These are phyloP conservation scores for Zygothrica quintamaculata DNA, from an alignment of 2,888 invertebrate genomes.

Conservation along the genomic window DNA sequence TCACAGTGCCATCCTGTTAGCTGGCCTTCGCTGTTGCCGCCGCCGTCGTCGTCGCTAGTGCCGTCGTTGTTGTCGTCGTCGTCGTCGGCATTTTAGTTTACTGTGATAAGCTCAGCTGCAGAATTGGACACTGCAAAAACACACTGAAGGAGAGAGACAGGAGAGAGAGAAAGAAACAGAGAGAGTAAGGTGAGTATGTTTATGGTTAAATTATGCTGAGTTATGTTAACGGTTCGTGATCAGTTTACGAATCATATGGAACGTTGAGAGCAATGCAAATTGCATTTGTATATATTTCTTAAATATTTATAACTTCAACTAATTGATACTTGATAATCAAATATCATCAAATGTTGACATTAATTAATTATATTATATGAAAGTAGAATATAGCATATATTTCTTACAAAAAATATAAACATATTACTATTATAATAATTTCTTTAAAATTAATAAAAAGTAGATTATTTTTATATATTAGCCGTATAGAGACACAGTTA, in stretches of 20 bases:
- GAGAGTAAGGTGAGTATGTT: slow-evolving; percentile 42
- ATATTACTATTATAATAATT: too few relatives aligned
- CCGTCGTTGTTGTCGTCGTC: slow-evolving; percentile 10
- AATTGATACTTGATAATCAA: too few relatives aligned
- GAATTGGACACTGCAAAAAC: slow-evolving; percentile 20
- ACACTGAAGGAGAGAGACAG: too few relatives aligned
- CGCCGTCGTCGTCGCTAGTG: slow-evolving; percentile 5
- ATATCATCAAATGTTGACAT: too few relatives aligned
- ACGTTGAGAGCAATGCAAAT: neutral
- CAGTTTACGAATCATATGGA: neutral
- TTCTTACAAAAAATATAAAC: too few relatives aligned
- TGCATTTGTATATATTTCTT: neutral
- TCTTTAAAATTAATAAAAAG: too few relatives aligned
- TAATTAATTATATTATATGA: too few relatives aligned
- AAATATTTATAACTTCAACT: too few relatives aligned
- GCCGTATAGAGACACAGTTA: too few relatives aligned
- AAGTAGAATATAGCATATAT: too few relatives aligned
- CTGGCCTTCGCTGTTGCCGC: slow-evolving; percentile 33
- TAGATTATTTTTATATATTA: too few relatives aligned
- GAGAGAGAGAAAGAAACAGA: slow-evolving; percentile 9
- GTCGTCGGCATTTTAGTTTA: slow-evolving; percentile 21
- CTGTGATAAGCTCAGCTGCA: slow-evolving; percentile 50
- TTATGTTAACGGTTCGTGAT: slow-evolving; percentile 26
- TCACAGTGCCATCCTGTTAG: slow-evolving; percentile 40
- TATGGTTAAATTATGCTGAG: slow-evolving; percentile 2